phyloP scores from a whole-genome alignment of 2,797 vertebrate genomes.

The Buceros bicornis region DNA sequence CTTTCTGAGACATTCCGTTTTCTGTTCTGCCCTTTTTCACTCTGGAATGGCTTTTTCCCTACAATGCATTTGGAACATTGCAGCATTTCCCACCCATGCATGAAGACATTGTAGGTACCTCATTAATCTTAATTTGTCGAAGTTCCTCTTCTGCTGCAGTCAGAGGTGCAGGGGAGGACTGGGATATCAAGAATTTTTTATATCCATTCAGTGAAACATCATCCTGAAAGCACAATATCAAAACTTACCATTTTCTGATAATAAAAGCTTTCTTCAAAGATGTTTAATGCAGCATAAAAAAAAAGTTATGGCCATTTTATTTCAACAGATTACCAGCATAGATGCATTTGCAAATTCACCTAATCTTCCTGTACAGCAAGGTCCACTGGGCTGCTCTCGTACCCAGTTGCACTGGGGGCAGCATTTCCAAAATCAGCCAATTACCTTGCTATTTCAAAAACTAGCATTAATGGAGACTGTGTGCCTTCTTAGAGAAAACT shows the following conservation, averaged over 20 bases:
- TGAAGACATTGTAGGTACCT: constrained; percentile 80
- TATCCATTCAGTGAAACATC: constrained; percentile 93
- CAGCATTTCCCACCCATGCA: neutral
- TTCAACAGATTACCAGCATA: neutral
- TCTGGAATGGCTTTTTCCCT: neutral
- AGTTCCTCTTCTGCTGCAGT: constrained; percentile 97
- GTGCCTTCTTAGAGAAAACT: neutral
- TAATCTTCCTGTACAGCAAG: neutral
- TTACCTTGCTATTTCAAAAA: neutral
- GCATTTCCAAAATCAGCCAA: neutral
- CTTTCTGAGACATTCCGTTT: neutral
- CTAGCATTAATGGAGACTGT: neutral
- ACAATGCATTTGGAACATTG: neutral
- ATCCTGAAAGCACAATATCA: constrained; percentile 85
- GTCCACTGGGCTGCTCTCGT: neutral
- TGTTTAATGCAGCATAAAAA: neutral
- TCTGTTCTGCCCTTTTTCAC: neutral
- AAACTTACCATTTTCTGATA: neutral
- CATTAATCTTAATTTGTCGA: constrained; percentile 92
- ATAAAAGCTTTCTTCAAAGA: neutral
- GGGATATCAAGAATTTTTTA: constrained; percentile 88
- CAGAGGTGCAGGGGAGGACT: constrained; percentile 91
- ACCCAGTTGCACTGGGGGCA: neutral
- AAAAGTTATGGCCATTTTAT: neutral
- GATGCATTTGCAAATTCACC: neutral